phyloP scores from a whole-genome alignment of 2,113 vertebrate species.

The Crotalus helleri region DNA sequence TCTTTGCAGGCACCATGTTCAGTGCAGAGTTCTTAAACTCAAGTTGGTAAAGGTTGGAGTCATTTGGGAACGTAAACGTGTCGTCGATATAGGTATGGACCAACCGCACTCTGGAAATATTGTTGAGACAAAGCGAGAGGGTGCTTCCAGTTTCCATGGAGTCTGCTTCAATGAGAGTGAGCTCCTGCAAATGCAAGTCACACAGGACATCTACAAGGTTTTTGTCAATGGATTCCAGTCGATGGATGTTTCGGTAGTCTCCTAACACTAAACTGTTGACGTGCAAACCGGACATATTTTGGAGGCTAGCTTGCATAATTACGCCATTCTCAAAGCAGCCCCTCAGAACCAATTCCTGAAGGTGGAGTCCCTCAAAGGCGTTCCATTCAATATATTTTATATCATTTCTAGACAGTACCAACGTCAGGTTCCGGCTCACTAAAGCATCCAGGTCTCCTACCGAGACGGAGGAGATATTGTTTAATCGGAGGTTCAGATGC shows the following conservation, averaged over 20 bases:
- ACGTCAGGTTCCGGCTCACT: constrained; percentile 58
- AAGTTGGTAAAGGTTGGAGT: constrained; percentile 59
- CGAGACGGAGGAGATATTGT: constrained; percentile 65
- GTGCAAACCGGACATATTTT: constrained; percentile 65
- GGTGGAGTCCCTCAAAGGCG: constrained; percentile 62
- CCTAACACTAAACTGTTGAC: constrained; percentile 65
- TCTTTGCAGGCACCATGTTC: neutral
- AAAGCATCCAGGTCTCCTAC: constrained; percentile 62
- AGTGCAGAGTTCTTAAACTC: constrained; percentile 40
- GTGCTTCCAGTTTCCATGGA: neutral
- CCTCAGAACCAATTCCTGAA: constrained; percentile 65
- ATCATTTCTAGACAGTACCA: constrained; percentile 72
- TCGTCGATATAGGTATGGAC: neutral
- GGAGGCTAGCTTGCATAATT: constrained; percentile 58
- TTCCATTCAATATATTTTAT: constrained; percentile 67
- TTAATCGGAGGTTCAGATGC: constrained; percentile 62
- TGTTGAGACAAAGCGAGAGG: constrained; percentile 62
- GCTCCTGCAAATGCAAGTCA: constrained; percentile 62
- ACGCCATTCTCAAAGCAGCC: constrained; percentile 59
- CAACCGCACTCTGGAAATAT: constrained; percentile 66
- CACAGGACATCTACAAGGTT: constrained; percentile 66
- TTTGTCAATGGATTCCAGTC: neutral
- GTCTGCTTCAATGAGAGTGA: constrained; percentile 49
- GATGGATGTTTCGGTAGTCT: constrained; percentile 44
- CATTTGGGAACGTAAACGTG: neutral